Conservation (phyloP, 2,888 invertebrate species). For the Limnephilus rhombicus region DNA sequence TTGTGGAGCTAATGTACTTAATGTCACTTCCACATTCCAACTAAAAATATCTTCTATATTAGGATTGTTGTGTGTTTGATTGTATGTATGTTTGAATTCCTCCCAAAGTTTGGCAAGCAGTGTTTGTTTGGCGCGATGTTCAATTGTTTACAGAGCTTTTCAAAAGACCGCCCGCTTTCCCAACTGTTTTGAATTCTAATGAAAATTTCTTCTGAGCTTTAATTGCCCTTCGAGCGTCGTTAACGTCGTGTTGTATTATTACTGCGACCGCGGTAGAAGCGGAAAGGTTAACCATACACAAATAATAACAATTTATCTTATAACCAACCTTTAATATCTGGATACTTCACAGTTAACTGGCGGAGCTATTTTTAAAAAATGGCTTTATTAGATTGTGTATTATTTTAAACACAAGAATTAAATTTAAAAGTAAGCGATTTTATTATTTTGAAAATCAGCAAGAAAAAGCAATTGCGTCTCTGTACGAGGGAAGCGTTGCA, state of each 20-base stretch:
- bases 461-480: too few relatives aligned
- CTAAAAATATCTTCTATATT: too few relatives aligned
- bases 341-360: neutral
- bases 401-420: neutral
- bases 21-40: too few relatives aligned
- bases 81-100: neutral
- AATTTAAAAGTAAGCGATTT: neutral
- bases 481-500: too few relatives aligned
- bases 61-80: neutral
- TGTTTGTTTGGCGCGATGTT: conserved; percentile 38
- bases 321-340: neutral
- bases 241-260: conserved; percentile 33
- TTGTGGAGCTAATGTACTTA: too few relatives aligned
- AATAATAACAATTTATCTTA: conserved; percentile 2
- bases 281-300: conserved; percentile 21
- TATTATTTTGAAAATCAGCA: too few relatives aligned
- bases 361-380: neutral
- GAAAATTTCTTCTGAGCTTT: conserved; percentile 62
- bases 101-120: conserved; percentile 47
- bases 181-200: conserved; percentile 54
- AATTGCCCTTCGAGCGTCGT: conserved; percentile 63
- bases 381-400: neutral
- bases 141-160: conserved; percentile 64
- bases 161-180: conserved; percentile 61
- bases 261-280: conserved; percentile 10